phyloP scores from a whole-genome alignment of 30 jellyfish, hydroid and myxozoan species.

The Chrysaora quinquecirrha region DNA sequence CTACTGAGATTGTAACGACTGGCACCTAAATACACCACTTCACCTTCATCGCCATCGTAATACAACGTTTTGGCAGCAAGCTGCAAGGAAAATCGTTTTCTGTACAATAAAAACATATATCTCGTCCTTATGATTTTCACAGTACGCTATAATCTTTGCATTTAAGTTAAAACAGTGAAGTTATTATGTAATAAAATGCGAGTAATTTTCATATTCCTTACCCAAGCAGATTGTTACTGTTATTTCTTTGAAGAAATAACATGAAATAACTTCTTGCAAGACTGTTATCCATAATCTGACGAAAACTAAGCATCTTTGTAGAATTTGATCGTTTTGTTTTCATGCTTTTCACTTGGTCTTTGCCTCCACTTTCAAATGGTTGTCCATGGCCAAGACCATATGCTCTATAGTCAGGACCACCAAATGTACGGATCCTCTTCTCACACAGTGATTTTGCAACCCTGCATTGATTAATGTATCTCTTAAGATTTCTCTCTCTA shows the following conservation, averaged over 20 bases:
- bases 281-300: constrained; percentile 94
- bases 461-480: constrained; percentile 96
- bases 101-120: too few relatives aligned
- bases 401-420: constrained; percentile 96
- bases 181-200: too few relatives aligned
- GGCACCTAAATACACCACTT: too few relatives aligned
- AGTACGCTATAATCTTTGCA: too few relatives aligned
- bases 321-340: constrained; percentile 66
- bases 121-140: too few relatives aligned
- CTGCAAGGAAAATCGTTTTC: too few relatives aligned
- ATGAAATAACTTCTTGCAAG: constrained; percentile 91
- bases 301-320: constrained; percentile 79
- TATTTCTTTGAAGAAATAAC: constrained; percentile 78
- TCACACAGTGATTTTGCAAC: constrained; percentile 96
- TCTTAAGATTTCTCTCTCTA: constrained; percentile 87
- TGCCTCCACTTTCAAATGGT: constrained; percentile 80
- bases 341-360: constrained; percentile 30
- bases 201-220: too few relatives aligned
- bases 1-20: too few relatives aligned
- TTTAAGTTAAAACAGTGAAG: too few relatives aligned
- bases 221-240: constrained; percentile 87
- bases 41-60: too few relatives aligned
- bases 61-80: too few relatives aligned
- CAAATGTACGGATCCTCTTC: constrained; percentile 87
- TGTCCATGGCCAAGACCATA: constrained; percentile 96